phyloP scores from a whole-genome alignment of 92 coral and sea anemone genomes.

The Ricordea florida region DNA sequence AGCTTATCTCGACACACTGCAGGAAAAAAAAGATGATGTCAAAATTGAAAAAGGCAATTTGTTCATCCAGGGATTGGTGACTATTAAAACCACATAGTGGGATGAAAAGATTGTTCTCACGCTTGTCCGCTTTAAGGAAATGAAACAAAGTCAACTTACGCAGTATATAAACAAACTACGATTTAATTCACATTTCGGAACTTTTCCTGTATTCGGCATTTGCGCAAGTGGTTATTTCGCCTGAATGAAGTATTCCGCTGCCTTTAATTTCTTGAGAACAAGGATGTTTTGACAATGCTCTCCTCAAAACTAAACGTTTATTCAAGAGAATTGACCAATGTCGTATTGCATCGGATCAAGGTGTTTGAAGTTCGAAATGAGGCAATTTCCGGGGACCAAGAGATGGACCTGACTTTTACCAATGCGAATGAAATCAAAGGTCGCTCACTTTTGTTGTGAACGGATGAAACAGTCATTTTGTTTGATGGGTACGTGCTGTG shows the following conservation, averaged over 20 bases:
- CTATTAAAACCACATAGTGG: neutral
- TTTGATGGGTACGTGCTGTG: conserved; percentile 20
- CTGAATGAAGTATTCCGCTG: conserved; percentile 14
- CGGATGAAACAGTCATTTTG: conserved; percentile 16
- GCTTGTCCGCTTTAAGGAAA: conserved; percentile 6
- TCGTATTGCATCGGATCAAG: conserved; percentile 18
- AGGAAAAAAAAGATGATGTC: neutral
- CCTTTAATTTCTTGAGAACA: conserved; percentile 31
- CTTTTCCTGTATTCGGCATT: conserved; percentile 11
- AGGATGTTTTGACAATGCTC: conserved; percentile 18
- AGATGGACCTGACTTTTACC: conserved; percentile 15
- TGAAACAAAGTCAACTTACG: conserved; percentile 1
- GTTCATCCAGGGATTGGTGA: neutral
- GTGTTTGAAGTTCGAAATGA: neutral
- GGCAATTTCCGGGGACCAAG: conserved; percentile 37
- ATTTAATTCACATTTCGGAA: conserved; percentile 25
- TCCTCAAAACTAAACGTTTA: conserved; percentile 24
- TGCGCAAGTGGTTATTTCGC: conserved; percentile 14
- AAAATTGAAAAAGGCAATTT: neutral
- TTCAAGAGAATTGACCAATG: conserved; percentile 17
- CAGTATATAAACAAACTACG: neutral
- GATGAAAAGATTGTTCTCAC: conserved; percentile 9
- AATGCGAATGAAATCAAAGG: conserved; percentile 40
- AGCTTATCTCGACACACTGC: neutral
- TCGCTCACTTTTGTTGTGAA: conserved; percentile 21